These are phyloP conservation scores for Nothoprocta perdicaria DNA, from an alignment of 2,113 vertebrate species.

Conservation along the genomic window DNA sequence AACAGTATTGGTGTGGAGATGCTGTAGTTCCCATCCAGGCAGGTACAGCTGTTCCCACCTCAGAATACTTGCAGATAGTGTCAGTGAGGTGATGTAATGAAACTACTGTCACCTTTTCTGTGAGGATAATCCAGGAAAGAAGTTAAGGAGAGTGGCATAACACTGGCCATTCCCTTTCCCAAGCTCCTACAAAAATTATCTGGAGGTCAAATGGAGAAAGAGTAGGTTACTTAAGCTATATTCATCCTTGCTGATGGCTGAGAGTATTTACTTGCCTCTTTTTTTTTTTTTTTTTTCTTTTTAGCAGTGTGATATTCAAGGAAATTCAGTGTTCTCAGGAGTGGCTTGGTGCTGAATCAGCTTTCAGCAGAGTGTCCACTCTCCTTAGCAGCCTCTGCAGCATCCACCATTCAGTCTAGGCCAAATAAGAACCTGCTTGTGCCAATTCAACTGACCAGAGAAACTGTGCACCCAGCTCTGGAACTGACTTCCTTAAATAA, in stretches of 20 bases:
- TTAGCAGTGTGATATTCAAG: background rate
- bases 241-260: background rate
- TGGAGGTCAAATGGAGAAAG: background rate
- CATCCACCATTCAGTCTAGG: fast-evolving
- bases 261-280: background rate
- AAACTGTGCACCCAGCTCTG: background rate
- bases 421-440: background rate
- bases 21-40: background rate
- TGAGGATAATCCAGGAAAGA: background rate
- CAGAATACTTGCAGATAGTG: background rate
- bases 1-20: background rate
- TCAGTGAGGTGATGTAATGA: background rate
- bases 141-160: background rate
- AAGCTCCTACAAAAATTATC: background rate
- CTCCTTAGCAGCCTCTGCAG: background rate
- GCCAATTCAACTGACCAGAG: background rate
- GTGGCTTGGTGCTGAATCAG: background rate
- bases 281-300: background rate
- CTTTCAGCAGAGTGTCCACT: background rate
- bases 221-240: background rate
- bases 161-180: background rate
- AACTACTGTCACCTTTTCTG: background rate
- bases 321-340: background rate
- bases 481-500: background rate
- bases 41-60: background rate